phyloP scores from a whole-genome alignment of 2,888 invertebrate species.

The Leistus spinibarbis region DNA sequence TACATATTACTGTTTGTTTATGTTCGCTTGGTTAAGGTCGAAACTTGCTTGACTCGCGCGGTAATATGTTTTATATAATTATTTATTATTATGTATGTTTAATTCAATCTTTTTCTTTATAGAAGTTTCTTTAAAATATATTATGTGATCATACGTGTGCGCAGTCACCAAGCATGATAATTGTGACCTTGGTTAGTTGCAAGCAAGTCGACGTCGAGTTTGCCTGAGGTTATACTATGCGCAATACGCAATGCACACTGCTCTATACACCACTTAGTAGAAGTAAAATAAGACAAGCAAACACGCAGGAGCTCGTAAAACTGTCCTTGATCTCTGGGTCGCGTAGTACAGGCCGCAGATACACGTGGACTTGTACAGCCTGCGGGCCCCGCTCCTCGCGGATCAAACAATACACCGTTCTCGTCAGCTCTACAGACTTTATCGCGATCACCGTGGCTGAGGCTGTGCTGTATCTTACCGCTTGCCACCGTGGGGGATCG shows the following conservation, averaged over 20 bases:
- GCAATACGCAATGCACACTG: conserved; percentile 52
- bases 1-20: background rate
- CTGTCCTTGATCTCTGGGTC: conserved; percentile 60
- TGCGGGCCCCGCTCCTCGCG: background rate
- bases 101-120: background rate
- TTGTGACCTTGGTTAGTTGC: conserved; percentile 55
- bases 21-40: background rate
- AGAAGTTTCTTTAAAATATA: background rate
- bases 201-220: conserved; percentile 42
- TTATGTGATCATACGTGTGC: conserved; percentile 25
- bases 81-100: background rate
- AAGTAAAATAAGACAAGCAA: conserved; percentile 53
- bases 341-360: conserved; percentile 53
- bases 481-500: background rate
- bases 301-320: conserved; percentile 58
- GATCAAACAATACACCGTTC: background rate
- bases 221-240: conserved; percentile 45
- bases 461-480: background rate
- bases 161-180: conserved; percentile 50
- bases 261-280: conserved; percentile 47
- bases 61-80: background rate
- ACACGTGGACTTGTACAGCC: conserved; percentile 5
- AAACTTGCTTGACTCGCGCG: background rate
- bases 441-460: background rate
- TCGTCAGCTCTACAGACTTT: background rate